Percentiles rank a stretch among this genome's conserved stretches.
These are phyloP conservation scores for Oryctes rhinoceros DNA, from an alignment of 1,140 invertebrate species.

Conservation along the genomic window DNA sequence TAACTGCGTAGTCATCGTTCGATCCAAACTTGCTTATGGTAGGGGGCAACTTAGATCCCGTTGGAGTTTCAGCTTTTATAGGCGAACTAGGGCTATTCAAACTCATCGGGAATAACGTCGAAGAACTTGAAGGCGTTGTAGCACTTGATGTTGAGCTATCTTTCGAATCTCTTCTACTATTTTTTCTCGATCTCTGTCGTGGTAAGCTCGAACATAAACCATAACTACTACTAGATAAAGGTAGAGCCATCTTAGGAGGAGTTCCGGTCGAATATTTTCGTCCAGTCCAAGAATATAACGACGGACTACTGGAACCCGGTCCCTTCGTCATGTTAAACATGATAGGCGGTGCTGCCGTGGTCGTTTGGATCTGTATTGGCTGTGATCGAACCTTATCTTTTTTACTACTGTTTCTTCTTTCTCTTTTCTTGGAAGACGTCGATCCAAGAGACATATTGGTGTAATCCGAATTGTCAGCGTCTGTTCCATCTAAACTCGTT, in stretches of 20 bases:
- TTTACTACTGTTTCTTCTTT: constrained; percentile 48
- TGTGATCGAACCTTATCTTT: constrained; percentile 65
- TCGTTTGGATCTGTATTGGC: constrained; percentile 68
- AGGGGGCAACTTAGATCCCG: not conserved
- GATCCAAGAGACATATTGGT: constrained; percentile 56
- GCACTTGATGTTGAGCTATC: not conserved
- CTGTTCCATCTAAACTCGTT: constrained; percentile 52
- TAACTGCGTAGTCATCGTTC: not conserved
- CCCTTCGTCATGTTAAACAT: not conserved
- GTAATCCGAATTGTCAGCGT: constrained; percentile 58
- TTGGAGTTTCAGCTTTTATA: not conserved
- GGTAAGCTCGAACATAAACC: not conserved
- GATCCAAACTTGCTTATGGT: not conserved
- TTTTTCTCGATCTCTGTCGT: not conserved
- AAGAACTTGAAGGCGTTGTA: not conserved
- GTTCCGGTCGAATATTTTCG: constrained; percentile 23
- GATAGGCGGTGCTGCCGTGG: constrained; percentile 22
- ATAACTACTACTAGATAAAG: not conserved
- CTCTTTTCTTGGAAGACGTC: constrained; percentile 17
- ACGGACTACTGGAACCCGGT: not conserved
- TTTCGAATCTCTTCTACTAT: not conserved
- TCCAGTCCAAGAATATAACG: not conserved
- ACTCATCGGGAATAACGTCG: constrained; percentile 8
- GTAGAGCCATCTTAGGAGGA: not conserved
- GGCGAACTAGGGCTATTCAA: not conserved